Percentiles rank a stretch among this genome's conserved stretches.
These are phyloP conservation scores for Stegastes partitus DNA, from an alignment of 2,113 vertebrate genomes.

Conservation along the genomic window DNA sequence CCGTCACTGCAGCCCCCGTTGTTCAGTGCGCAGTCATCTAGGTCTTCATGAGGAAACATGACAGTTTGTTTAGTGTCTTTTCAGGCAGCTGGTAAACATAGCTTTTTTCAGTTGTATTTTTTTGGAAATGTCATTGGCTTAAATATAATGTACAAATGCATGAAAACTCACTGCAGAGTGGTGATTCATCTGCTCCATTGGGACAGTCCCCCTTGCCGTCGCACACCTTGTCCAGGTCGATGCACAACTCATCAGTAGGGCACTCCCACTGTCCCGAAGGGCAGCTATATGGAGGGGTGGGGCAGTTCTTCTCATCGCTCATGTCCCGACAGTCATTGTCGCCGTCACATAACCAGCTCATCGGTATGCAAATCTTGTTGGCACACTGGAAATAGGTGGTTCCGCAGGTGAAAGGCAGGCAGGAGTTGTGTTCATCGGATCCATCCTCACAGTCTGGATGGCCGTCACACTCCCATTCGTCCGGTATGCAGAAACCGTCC, in stretches of 20 bases:
- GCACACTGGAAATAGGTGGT: slow-evolving; percentile 71
- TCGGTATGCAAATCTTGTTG: slow-evolving; percentile 76
- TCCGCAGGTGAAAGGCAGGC: slow-evolving; percentile 68
- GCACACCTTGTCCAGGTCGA: slow-evolving; percentile 74
- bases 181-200: slow-evolving; percentile 81
- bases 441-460: slow-evolving; percentile 80
- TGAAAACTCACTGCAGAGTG: slow-evolving; percentile 79
- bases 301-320: slow-evolving; percentile 81
- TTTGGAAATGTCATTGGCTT: neutral
- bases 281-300: slow-evolving; percentile 78
- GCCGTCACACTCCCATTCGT: slow-evolving; percentile 77
- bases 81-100: too few species aligned
- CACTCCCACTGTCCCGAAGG: slow-evolving; percentile 78
- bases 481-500: slow-evolving; percentile 79
- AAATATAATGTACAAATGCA: neutral
- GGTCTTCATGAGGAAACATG: slow-evolving; percentile 53
- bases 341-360: slow-evolving; percentile 77
- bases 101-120: too few species aligned
- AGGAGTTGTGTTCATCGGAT: slow-evolving; percentile 76
- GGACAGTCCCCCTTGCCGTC: slow-evolving; percentile 79
- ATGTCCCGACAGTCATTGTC: slow-evolving; percentile 81
- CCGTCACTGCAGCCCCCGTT: slow-evolving; percentile 78
- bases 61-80: neutral
- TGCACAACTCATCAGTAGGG: slow-evolving; percentile 76
- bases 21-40: slow-evolving; percentile 78